phyloP scores from a whole-genome alignment of 2,113 vertebrate species.

The Cebidichthys violaceus region DNA sequence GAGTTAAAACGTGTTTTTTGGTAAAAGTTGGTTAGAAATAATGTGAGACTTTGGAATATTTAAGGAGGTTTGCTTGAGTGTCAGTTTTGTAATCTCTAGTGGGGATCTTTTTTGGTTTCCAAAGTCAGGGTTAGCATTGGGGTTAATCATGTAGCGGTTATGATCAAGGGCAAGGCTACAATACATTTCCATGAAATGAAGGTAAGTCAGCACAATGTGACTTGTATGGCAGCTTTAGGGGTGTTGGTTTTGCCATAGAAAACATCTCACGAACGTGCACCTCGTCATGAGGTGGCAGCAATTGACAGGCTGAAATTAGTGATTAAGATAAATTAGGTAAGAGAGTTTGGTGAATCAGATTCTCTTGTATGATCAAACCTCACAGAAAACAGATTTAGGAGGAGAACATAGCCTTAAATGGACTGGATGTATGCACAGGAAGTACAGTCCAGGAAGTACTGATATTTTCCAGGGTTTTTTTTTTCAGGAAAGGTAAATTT shows the following conservation, averaged over 20 bases:
- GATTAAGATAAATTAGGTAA: too few species aligned
- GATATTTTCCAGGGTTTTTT: neutral
- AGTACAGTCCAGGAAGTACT: neutral
- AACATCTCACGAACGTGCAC: too few species aligned
- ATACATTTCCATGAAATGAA: too few species aligned
- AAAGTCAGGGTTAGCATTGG: too few species aligned
- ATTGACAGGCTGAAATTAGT: too few species aligned
- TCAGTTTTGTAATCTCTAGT: too few species aligned
- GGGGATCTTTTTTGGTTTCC: too few species aligned
- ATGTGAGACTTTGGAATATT: neutral
- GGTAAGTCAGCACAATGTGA: too few species aligned
- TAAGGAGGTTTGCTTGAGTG: neutral
- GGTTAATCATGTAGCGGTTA: neutral
- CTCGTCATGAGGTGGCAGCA: neutral
- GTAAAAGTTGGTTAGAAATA: neutral
- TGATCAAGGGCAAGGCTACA: too few species aligned
- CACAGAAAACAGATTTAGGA: too few species aligned
- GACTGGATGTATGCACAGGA: neutral
- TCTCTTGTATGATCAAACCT: neutral
- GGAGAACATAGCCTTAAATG: neutral
- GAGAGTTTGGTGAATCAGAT: neutral
- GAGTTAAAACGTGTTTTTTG: neutral
- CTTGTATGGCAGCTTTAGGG: too few species aligned
- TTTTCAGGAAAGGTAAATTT: neutral
- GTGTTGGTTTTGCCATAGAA: too few species aligned